Conservation (phyloP, 2,797 vertebrate species). For the Xiphorhynchus erythropygius region DNA sequence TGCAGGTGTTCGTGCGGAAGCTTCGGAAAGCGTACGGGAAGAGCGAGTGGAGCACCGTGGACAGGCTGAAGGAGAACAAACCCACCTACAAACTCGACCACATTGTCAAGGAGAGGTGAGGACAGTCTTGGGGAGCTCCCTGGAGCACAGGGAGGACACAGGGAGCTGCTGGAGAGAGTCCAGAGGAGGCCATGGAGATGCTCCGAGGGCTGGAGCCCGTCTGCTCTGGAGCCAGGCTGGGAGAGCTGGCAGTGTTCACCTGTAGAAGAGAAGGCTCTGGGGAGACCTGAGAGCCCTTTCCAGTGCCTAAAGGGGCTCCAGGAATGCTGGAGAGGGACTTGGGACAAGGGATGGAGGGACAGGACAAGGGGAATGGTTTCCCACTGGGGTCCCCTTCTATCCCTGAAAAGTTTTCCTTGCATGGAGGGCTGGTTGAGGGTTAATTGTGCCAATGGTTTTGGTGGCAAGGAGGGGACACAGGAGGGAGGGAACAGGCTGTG, state of each 20-base stretch:
- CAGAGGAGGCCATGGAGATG: neutral
- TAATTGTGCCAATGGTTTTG: too few relatives aligned
- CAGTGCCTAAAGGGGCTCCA: neutral
- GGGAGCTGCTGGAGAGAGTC: neutral
- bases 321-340: too few relatives aligned
- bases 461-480: too few relatives aligned
- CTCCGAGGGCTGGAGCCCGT: too few relatives aligned
- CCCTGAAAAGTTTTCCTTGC: too few relatives aligned
- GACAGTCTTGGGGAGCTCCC: neutral
- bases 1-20: slow-evolving; percentile 92
- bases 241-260: neutral
- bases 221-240: neutral
- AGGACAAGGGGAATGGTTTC: too few relatives aligned
- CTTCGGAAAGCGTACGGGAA: slow-evolving; percentile 92
- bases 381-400: too few relatives aligned
- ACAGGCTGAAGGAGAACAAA: slow-evolving; percentile 90
- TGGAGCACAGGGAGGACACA: neutral
- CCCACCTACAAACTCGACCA: slow-evolving; percentile 93
- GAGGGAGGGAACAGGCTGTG: too few relatives aligned
- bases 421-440: too few relatives aligned
- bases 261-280: neutral
- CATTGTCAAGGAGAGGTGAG: slow-evolving; percentile 93
- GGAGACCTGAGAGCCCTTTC: neutral
- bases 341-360: too few relatives aligned
- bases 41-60: slow-evolving; percentile 85